These are phyloP conservation scores for Mormyrus proboscirostris DNA, from an alignment of 2,797 vertebrate genomes.

Conservation along the genomic window DNA sequence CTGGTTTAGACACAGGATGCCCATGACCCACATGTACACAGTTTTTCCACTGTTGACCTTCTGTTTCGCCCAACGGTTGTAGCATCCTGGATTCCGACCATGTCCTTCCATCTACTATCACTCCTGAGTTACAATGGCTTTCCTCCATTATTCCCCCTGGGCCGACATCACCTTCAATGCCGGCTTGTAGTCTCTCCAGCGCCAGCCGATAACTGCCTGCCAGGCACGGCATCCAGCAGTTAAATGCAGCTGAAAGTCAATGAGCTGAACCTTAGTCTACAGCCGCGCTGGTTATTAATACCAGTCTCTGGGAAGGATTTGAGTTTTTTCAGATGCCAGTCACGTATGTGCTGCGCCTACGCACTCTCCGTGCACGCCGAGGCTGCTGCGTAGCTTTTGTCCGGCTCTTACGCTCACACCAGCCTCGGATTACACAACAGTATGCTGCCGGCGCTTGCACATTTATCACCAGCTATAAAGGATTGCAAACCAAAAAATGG, in stretches of 20 bases:
- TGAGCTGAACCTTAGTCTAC: background rate
- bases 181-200: background rate
- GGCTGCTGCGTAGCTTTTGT: background rate
- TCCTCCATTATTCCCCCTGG: background rate
- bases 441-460: background rate
- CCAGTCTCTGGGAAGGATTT: background rate
- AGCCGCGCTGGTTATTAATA: background rate
- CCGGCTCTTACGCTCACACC: background rate
- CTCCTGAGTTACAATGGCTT: background rate
- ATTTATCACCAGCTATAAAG: background rate
- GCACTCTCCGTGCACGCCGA: background rate
- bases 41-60: background rate
- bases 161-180: background rate
- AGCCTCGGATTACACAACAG: conserved; percentile 1
- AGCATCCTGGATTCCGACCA: background rate
- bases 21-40: background rate
- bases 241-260: background rate
- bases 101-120: background rate
- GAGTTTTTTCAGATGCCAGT: conserved; percentile 9
- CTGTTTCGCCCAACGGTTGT: background rate
- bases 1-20: background rate
- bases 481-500: background rate
- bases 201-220: background rate
- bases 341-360: background rate
- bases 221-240: background rate